Conservation (phyloP, 1,140 invertebrate species). For the Apis mellifera region Amel_HAv3.1 CM009931.2:25553501-25554000, state of each 20-base stretch:
- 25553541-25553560: constrained; percentile 66
- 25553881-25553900: constrained; percentile 84
- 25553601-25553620: background rate
- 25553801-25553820: constrained; percentile 84
- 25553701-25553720: constrained; percentile 88
- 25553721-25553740: constrained; percentile 97
- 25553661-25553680: background rate
- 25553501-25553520: constrained; percentile 69
- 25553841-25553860: constrained; percentile 84
- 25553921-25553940: constrained; percentile 87
- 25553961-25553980: background rate
- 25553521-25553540: constrained; percentile 65
- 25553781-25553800: constrained; percentile 89
- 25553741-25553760: constrained; percentile 91
- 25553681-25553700: no score
- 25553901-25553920: constrained; percentile 83
- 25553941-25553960: constrained; percentile 86
- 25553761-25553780: constrained; percentile 90
- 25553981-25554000: constrained; percentile 6
- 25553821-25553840: constrained; percentile 81
- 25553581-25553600: background rate
- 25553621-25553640: background rate
- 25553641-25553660: background rate
- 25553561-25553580: constrained; percentile 57
- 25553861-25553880: constrained; percentile 89